phyloP scores from a whole-genome alignment of 1,140 invertebrate species.

The Probaryconus sp. region DNA sequence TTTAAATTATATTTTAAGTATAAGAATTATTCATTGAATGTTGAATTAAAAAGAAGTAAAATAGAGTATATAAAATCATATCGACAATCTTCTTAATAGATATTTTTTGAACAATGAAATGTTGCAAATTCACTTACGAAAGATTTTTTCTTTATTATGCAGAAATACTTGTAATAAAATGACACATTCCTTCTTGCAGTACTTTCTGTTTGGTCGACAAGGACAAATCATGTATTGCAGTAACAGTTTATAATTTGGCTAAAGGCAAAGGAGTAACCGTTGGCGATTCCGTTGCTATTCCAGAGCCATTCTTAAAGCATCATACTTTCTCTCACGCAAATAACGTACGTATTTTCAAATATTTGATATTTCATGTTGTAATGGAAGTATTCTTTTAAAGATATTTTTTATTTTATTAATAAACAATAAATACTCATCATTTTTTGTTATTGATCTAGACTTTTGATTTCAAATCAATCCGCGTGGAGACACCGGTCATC shows the following conservation, averaged over 20 bases:
- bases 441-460: constrained; percentile 78
- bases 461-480: constrained; percentile 85
- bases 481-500: constrained; percentile 86
- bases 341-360: constrained; percentile 77
- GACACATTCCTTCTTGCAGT: too few species aligned
- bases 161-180: too few species aligned
- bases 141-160: too few species aligned
- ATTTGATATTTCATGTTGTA: constrained; percentile 33
- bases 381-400: constrained; percentile 55
- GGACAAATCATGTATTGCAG: constrained; percentile 83
- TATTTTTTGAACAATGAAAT: background rate
- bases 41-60: constrained; percentile 6
- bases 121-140: too few species aligned
- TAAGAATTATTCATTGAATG: too few species aligned
- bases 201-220: constrained; percentile 89
- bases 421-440: constrained; percentile 7
- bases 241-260: constrained; percentile 91
- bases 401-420: constrained; percentile 26
- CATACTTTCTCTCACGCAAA: constrained; percentile 81
- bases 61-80: too few species aligned
- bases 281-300: constrained; percentile 89
- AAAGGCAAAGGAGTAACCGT: constrained; percentile 89
- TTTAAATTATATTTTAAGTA: too few species aligned
- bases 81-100: constrained; percentile 6
- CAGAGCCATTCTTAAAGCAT: constrained; percentile 84